Base-by-base conservation (phyloP, 2,888 invertebrate species). In the Criorhina ranunculi region DNA sequence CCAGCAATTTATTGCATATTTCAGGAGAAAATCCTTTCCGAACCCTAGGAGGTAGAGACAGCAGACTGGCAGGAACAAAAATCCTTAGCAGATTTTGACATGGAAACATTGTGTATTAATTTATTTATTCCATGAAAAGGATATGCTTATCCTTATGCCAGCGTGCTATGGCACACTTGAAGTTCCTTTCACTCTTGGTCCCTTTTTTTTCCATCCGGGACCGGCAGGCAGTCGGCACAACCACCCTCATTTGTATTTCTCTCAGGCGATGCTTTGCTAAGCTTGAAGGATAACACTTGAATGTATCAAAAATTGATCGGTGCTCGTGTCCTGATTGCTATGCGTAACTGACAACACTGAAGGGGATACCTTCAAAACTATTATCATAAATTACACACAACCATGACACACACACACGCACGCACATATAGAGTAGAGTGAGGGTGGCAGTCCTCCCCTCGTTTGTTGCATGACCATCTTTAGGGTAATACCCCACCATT, bases 251-350 rank as follows among this genome's bases (percentile, higher is more conserved):
- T 85, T 80, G 85, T 85, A 85, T 85, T 75, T 85, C 75, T 64
- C 85, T 85, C 85, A 80, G 80, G 85, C 85, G 69, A 70, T 62
- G 57, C 57, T 79, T 55, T 73, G 73, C 73, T 62, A 69, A 73
- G 73, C 73, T 73, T 67, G 73, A 79, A 83, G 80, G 75, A 70
- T 80, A 85, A 79, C 85, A 85, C 85, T 85, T 80, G 85, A 80
- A 85, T 85, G 76, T 80, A 85, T 85, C 85, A 85, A 85, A 85
- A 85, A 85, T 85, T 80, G 85, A 85, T 85, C 80, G 85, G 76
- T 76, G 70, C 80, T 85, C 80, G 76, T 75, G 80, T 69, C 80
- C 80, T 85, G 85, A 80, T 85, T 85, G 85, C 80, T 85, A 85
- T 85, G 85, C 85, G 85, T 85, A 85, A 85, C 79, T 85, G 80